Evolutionary conservation across 2,888 invertebrate species (phyloP).

Genomic region (Tetranychus piercei): DNA sequence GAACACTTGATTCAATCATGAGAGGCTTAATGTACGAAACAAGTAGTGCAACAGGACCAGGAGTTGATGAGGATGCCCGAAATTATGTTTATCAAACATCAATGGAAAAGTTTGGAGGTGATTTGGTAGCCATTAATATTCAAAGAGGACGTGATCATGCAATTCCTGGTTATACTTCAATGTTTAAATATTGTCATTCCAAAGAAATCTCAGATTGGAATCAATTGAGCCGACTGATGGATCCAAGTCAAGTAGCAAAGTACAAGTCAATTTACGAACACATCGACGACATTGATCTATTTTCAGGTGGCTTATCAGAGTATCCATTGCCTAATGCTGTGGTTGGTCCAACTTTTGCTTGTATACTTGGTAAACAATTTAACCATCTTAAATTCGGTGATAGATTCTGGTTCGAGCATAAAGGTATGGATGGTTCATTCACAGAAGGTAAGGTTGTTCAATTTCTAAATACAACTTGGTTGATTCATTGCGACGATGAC

Average conservation of each 20-base stretch:
- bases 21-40: constrained; percentile 35
- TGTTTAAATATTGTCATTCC: constrained; percentile 44
- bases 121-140: constrained; percentile 54
- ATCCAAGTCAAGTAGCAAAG: constrained; percentile 5
- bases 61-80: constrained; percentile 34
- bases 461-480: background rate
- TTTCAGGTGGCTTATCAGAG: constrained; percentile 70
- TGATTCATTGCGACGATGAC: too few species aligned
- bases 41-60: constrained; percentile 35
- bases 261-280: constrained; percentile 16
- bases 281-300: constrained; percentile 69
- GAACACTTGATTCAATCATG: constrained; percentile 32
- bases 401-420: constrained; percentile 70
- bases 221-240: constrained; percentile 18
- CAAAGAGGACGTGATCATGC: constrained; percentile 61
- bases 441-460: constrained; percentile 21
- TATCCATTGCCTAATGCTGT: constrained; percentile 52
- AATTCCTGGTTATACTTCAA: constrained; percentile 52
- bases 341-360: constrained; percentile 65
- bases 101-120: constrained; percentile 56
- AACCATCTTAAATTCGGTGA: constrained; percentile 58
- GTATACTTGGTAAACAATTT: constrained; percentile 69
- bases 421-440: constrained; percentile 30
- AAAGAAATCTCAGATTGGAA: constrained; percentile 17
- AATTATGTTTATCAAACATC: constrained; percentile 56